Evolutionary conservation across 2,113 vertebrate species (phyloP), one percentile per base, ranked within the genome.

Genomic region (Sylvicapra grimmia): DNA sequence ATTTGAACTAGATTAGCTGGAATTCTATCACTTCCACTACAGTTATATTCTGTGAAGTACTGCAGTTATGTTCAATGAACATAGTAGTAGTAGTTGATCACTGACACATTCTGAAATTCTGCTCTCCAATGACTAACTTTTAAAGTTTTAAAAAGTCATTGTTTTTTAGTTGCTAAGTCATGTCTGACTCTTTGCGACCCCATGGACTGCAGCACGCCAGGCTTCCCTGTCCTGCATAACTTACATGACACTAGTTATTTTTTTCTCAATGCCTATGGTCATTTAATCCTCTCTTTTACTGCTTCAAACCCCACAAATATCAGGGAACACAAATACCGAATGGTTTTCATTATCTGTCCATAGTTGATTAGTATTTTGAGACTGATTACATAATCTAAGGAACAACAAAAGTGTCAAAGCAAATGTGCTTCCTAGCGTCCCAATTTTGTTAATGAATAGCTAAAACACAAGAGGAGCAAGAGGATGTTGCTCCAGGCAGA

Each of bases 291-390:
- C 19, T 89, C 44, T 87, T 92, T 25, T 47, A 65, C 53, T 83
- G 79, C 25, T 79, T 96, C 77, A 96, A 82, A 86, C 83, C 13
- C 72, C 53, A 91, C 25, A 93, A 80, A 53, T 87, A 21, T 65
- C 90, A 88, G 8, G 19, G 21, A 63, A 9, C 65, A 85, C 7
- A 85, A 75, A 59, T 89, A 86, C 82, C 44, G 54, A 47, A 75
- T 33, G 16, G 58, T 95, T 94, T 90, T 91, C 4, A 86, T 53
- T 77, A 83, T 84, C 92, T 86, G 44, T 58, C 33, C 44, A 80
- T 89, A 86, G 40, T 56, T 40, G 68, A 31, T 94, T 90, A 97
- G 61, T 84, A 79, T 92, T 92, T 93, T 95, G 31, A 90, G 44
- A 88, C 25, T 94, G n/a, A 86, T 85, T 90, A n/a, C 59, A 44